Evolutionary conservation across 2,797 vertebrate species (phyloP).

Genomic region (Scolopax rusticola): DNA sequence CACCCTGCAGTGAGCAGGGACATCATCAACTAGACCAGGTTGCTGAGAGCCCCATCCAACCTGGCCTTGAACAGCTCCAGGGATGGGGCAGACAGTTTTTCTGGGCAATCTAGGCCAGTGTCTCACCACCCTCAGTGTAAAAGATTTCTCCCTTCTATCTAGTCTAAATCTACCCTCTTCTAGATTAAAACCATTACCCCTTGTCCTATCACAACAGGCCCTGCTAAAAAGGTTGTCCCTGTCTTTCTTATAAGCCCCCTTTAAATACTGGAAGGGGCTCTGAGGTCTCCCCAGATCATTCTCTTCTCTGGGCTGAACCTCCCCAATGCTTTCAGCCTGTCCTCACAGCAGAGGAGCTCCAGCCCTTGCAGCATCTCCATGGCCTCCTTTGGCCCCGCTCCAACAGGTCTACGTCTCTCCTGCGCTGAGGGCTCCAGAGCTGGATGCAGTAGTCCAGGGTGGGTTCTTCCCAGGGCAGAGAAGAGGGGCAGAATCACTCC

Average conservation of each 20-base stretch:
- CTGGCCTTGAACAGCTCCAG: not conserved
- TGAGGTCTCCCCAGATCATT: not conserved
- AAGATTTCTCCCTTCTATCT: not conserved
- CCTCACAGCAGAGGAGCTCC: not conserved
- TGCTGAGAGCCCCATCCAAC: not conserved
- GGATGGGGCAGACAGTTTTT: not conserved
- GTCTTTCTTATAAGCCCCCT: not conserved
- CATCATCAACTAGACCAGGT: not conserved
- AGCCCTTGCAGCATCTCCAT: not conserved
- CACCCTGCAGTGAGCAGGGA: not conserved
- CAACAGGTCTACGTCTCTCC: not conserved
- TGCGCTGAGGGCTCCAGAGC: not conserved
- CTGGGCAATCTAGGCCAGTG: not conserved
- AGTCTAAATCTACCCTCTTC: not conserved
- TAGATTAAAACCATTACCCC: not conserved
- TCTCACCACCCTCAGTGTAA: not conserved
- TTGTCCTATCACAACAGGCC: not conserved
- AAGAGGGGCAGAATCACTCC: not conserved
- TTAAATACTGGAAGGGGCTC: not conserved
- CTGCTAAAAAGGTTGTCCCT: not conserved
- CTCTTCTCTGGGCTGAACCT: not conserved
- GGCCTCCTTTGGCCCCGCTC: not conserved
- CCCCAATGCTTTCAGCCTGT: not conserved
- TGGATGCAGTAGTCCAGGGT: not conserved
- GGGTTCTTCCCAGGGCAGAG: not conserved